Evolutionary conservation across 2,888 invertebrate genomes (phyloP).

Genomic region (Electrophaes corylata): DNA sequence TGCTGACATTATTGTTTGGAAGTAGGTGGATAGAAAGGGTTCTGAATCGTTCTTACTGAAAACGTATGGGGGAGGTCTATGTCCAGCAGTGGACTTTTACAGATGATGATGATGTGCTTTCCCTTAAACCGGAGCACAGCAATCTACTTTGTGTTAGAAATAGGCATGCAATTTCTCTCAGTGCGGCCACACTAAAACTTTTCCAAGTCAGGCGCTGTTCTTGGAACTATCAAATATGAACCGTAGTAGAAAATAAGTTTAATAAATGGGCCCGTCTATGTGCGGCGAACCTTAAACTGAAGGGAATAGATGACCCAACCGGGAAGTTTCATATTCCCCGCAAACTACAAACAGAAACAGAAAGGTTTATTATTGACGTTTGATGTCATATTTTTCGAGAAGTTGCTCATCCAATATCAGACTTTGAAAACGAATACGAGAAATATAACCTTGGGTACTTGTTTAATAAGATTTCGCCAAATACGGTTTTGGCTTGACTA

Average conservation of each 20-base stretch:
- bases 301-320: slow-evolving; percentile 56
- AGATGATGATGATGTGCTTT: too few relatives aligned
- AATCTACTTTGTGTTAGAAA: too few relatives aligned
- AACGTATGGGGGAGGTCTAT: too few relatives aligned
- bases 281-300: slow-evolving; percentile 52
- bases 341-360: slow-evolving; percentile 62
- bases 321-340: slow-evolving; percentile 58
- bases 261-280: slow-evolving; percentile 42
- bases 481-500: neutral
- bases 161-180: neutral
- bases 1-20: too few relatives aligned
- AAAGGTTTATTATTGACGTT: slow-evolving; percentile 49
- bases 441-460: too few relatives aligned
- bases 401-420: slow-evolving; percentile 14
- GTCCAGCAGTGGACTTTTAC: too few relatives aligned
- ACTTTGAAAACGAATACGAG: neutral
- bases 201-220: slow-evolving; percentile 20
- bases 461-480: neutral
- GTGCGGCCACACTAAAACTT: slow-evolving; percentile 15
- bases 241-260: slow-evolving; percentile 43
- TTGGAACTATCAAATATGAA: slow-evolving; percentile 40
- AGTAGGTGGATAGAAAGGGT: too few relatives aligned
- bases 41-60: too few relatives aligned
- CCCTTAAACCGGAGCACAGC: too few relatives aligned
- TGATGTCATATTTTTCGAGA: slow-evolving; percentile 42